A percentile compares a stretch with the other conserved stretches of the same genome.
Evolutionary conservation across 1,140 invertebrate genomes (phyloP).

Genomic region (Thaumetopoea pityocampa): DNA sequence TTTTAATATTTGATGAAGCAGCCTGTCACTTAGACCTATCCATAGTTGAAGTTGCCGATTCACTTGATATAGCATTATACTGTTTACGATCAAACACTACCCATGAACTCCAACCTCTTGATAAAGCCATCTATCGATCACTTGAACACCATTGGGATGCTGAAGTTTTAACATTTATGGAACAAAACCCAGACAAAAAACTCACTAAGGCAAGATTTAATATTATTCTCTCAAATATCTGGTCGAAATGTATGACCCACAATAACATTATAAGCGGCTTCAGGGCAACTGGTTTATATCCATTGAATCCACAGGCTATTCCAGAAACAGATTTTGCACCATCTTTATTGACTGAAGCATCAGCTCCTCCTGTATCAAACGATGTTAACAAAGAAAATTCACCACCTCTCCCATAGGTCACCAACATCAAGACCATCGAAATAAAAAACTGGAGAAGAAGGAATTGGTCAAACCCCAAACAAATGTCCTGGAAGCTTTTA

Average conservation of each 20-base stretch:
- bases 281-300: conserved; percentile 31
- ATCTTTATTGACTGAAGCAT: conserved; percentile 22
- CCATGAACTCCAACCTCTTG: conserved; percentile 50
- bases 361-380: conserved; percentile 13
- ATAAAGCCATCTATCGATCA: conserved; percentile 40
- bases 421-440: conserved; percentile 17
- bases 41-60: conserved; percentile 35
- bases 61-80: conserved; percentile 22
- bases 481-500: conserved; percentile 22
- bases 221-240: conserved; percentile 37
- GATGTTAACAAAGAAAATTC: conserved; percentile 28
- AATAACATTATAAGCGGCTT: conserved; percentile 29
- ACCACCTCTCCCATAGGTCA: conserved; percentile 11
- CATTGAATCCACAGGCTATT: conserved; percentile 29
- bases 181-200: conserved; percentile 22
- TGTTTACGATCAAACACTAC: conserved; percentile 53
- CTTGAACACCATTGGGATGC: conserved; percentile 42
- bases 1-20: conserved; percentile 47
- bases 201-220: conserved; percentile 42
- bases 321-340: conserved; percentile 31
- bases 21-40: conserved; percentile 39
- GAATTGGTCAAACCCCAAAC: conserved; percentile 10
- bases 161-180: conserved; percentile 22
- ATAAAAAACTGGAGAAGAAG: conserved; percentile 10
- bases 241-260: conserved; percentile 34